Base-by-base conservation (phyloP, 2,888 invertebrate species). In the Hypena proboscidalis region DNA sequence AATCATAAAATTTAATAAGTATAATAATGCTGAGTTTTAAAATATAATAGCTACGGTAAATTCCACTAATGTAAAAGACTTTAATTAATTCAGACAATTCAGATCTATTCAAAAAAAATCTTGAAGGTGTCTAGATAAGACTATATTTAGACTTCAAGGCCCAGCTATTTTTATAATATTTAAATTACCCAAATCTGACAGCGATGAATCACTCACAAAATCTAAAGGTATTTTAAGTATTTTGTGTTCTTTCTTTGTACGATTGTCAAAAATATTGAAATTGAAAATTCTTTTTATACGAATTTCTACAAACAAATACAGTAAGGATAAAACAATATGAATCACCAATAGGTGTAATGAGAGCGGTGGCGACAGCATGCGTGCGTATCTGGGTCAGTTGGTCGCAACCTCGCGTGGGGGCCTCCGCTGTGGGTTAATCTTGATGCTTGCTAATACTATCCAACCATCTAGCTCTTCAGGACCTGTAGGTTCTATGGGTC, bases 321-420 rank as follows among this genome's bases (percentile, higher is more conserved):
- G 37, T 49, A 61, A 61, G 34, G 42, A 57, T 58, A 45, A 39
- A 42, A 48, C 33, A 49, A 32, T 47, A 48, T 58, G 59, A 62
- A 50, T 57, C 53, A 50, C 41, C 39, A 57, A 42, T 44, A 57
- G 33, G 47, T 40, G 31, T 41, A 62, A 62, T 44, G 59, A 51
- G 67, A 66, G 31, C 67, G 37, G 37, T 49, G 50, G 63, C 67
- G 62, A 67, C 62, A 67, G 59, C 48, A 45, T 41, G 66, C 58
- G 46, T 66, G 49, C 38, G 58, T 62, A 62, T 62, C 54, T 62
- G 25, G 62, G 62, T 62, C 50, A 62, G 63, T 66, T 62, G 67
- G 62, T 58, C 65, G 9, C 52, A 63, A 58, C 62, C 62, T 67
- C 67, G 68, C 26, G 42, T 34, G 56, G 59, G 62, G 67, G 61